Evolutionary conservation across 2,113 vertebrate species (phyloP).

Genomic region (Eretmodus cyanostictus): DNA sequence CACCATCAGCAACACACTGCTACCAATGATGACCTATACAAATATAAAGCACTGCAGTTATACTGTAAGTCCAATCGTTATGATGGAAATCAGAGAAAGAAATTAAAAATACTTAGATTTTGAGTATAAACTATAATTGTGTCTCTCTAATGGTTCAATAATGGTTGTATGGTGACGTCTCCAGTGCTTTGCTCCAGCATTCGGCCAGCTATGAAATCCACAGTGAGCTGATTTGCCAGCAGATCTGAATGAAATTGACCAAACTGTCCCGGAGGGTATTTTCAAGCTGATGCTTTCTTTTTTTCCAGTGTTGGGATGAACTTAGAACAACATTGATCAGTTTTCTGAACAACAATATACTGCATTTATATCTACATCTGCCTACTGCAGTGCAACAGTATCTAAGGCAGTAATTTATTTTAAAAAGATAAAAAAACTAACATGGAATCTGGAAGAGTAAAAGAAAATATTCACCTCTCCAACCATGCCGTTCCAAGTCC

Average conservation of each 20-base stretch:
- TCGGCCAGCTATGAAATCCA: conserved; percentile 17
- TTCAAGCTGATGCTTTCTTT: not conserved
- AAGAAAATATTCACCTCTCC: conserved; percentile 80
- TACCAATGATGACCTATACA: not conserved
- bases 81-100: not conserved
- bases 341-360: not conserved
- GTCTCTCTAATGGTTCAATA: not conserved
- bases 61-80: not conserved
- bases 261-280: not conserved
- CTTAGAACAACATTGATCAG: not conserved
- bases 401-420: not conserved
- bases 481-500: conserved; percentile 98
- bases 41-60: not conserved
- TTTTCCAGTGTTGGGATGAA: not conserved
- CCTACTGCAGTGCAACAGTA: not conserved
- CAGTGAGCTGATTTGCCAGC: not conserved
- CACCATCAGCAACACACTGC: not conserved
- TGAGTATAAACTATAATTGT: not conserved
- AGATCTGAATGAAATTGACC: not conserved
- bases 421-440: not conserved
- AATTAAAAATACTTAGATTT: not conserved
- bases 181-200: not conserved
- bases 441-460: not conserved
- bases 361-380: not conserved
- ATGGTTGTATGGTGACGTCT: not conserved